A percentile compares a stretch with the other conserved stretches of the same genome.
Conservation (phyloP, 2,888 invertebrate species). For the Leptopilina drosophilae region DNA sequence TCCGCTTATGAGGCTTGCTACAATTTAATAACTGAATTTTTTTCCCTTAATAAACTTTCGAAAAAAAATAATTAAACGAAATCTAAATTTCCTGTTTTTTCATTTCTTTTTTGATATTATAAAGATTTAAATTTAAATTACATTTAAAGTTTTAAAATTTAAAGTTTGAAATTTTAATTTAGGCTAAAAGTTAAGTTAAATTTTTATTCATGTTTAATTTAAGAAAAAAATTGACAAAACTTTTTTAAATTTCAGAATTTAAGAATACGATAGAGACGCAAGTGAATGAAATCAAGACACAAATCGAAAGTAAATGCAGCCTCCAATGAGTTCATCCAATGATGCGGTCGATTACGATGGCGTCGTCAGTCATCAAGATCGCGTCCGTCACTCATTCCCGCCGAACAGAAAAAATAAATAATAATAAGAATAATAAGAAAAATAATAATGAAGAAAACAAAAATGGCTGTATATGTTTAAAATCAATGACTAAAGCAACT, state of each 20-base stretch:
- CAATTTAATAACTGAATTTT: too few species aligned
- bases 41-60: too few species aligned
- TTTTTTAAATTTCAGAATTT: conserved; percentile 86
- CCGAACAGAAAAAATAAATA: conserved; percentile 53
- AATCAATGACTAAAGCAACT: conserved; percentile 42
- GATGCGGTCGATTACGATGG: conserved; percentile 65
- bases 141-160: too few species aligned
- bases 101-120: too few species aligned
- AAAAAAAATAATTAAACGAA: too few species aligned
- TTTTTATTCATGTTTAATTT: too few species aligned
- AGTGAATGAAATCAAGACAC: conserved; percentile 97
- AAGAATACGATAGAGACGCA: conserved; percentile 98
- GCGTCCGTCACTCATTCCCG: conserved; percentile 64
- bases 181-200: too few species aligned
- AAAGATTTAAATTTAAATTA: too few species aligned
- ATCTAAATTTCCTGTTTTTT: too few species aligned
- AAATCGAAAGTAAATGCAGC: conserved; percentile 97
- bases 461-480: conserved; percentile 39
- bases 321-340: conserved; percentile 87
- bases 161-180: too few species aligned
- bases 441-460: conserved; percentile 7
- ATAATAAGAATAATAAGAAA: too few species aligned
- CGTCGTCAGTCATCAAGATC: conserved; percentile 63
- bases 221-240: neutral
- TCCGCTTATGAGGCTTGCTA: neutral